Percentiles rank a stretch among this genome's conserved stretches.
phyloP scores from a whole-genome alignment of 2,113 vertebrate genomes.

The Oryzias melastigma region DNA sequence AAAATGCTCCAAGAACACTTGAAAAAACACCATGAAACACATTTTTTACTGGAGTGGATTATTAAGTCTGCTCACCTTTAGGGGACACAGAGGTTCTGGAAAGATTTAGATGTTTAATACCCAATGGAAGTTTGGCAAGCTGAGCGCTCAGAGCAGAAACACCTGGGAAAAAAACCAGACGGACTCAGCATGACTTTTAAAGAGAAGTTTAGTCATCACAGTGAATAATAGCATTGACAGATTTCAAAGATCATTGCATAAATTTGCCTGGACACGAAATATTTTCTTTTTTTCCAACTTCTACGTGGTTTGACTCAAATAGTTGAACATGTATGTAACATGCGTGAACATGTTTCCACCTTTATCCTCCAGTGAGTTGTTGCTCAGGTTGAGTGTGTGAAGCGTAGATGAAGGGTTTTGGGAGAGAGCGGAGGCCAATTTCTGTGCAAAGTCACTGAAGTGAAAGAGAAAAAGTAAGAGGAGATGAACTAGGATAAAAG shows the following conservation, averaged over 20 bases:
- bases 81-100: conserved; percentile 89
- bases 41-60: neutral
- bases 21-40: too few relatives aligned
- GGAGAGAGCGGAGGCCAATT: conserved; percentile 83
- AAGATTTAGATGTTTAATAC: conserved; percentile 89
- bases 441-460: conserved; percentile 93
- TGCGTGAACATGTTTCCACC: conserved; percentile 71
- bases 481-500: neutral
- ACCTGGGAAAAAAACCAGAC: conserved; percentile 71
- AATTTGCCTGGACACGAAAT: too few relatives aligned
- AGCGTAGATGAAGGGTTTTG: conserved; percentile 90
- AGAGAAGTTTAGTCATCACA: neutral
- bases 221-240: too few relatives aligned
- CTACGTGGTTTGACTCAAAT: too few relatives aligned
- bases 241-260: too few relatives aligned
- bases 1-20: too few relatives aligned
- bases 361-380: conserved; percentile 94
- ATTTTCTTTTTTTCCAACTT: too few relatives aligned
- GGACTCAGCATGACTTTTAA: accelerated
- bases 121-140: conserved; percentile 90
- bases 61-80: conserved; percentile 80
- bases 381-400: conserved; percentile 89
- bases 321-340: neutral
- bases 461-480: conserved; percentile 7
- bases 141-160: conserved; percentile 86